These are phyloP conservation scores for Haliclystus octoradiatus DNA, from an alignment of 30 jellyfish, hydroid and myxozoan genomes.

Conservation along the genomic window DNA sequence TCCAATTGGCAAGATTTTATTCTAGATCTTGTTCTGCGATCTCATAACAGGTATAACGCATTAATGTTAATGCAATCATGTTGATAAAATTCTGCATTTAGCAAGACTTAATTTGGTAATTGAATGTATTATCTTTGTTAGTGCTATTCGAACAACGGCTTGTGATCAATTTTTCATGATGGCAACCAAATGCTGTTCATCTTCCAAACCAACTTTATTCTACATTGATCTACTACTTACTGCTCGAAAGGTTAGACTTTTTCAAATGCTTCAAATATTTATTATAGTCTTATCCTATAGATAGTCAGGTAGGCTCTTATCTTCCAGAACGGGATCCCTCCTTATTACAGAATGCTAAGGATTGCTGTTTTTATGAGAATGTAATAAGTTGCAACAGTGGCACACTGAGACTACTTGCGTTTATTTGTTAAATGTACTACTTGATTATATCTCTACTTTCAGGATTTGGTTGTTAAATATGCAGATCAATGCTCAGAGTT, in stretches of 20 bases:
- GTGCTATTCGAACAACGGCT: constrained; percentile 83
- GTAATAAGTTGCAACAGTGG: too few species aligned
- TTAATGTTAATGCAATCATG: neutral
- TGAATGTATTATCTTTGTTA: neutral
- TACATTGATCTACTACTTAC: constrained; percentile 81
- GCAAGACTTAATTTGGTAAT: too few species aligned
- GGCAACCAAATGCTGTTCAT: constrained; percentile 76
- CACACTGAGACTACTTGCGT: too few species aligned
- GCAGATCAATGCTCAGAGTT: neutral
- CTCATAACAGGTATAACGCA: constrained; percentile 77
- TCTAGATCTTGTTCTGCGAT: constrained; percentile 50
- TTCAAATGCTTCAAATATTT: too few species aligned
- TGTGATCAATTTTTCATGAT: constrained; percentile 77
- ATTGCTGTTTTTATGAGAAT: too few species aligned
- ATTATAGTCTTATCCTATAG: too few species aligned
- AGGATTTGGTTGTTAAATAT: neutral
- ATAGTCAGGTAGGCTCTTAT: too few species aligned
- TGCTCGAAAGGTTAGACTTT: constrained; percentile 67
- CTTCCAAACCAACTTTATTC: constrained; percentile 68
- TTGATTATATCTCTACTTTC: too few species aligned
- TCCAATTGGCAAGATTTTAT: constrained; percentile 75
- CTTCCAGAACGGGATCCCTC: too few species aligned
- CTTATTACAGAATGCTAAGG: too few species aligned
- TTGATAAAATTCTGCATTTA: too few species aligned
- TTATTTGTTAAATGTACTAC: too few species aligned